Base-by-base conservation (phyloP, 2,797 vertebrate species). In the Myripristis murdjan region DNA sequence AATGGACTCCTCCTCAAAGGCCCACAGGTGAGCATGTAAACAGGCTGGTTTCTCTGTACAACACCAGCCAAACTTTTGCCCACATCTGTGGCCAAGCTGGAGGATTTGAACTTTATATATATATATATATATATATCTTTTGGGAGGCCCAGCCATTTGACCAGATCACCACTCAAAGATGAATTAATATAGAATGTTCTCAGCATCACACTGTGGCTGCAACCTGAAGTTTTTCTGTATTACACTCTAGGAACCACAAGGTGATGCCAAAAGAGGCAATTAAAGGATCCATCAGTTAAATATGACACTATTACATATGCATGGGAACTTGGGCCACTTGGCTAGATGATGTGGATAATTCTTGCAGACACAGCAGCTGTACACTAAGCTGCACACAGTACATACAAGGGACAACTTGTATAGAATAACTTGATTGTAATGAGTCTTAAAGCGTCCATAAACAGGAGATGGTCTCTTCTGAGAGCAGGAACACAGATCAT, bases 11-110 rank as follows among this genome's bases (percentile, higher is more conserved):
- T 57, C 26, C 26, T 64, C 39, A 48, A 46, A 64, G 81, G 79
- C 75, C 82, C 74, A 83, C 89, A 90, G 61, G 85, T 82, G 86
- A 87, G 87, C 86, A 87, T 91, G 96, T 97, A 98, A 97, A 97
- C 96, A 82, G 95, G 94, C 95, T 93, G 95, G 96, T 95, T 98
- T 97, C 97, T 98, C 97, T 98, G 97, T 98, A 98, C 95, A 95
- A 98, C 96, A 97, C 96, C 95, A 94, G 91, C 95, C 94, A 93
- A 92, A 86, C 79, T 91, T 82, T 70, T 77, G 92, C 88, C 85
- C 83, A 70, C 31, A 0, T 64, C 69, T 89, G 77, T 53, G 81
- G 79, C 73, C 56, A 69, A 76, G 31, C 0, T 0, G 3, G 12
- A 74, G 6, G 35, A 71, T 35, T 31, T 49, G 76, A 68, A 49